Evolutionary conservation across 2,888 invertebrate genomes (phyloP).

Genomic region (Agonopterix alstromeriana): DNA sequence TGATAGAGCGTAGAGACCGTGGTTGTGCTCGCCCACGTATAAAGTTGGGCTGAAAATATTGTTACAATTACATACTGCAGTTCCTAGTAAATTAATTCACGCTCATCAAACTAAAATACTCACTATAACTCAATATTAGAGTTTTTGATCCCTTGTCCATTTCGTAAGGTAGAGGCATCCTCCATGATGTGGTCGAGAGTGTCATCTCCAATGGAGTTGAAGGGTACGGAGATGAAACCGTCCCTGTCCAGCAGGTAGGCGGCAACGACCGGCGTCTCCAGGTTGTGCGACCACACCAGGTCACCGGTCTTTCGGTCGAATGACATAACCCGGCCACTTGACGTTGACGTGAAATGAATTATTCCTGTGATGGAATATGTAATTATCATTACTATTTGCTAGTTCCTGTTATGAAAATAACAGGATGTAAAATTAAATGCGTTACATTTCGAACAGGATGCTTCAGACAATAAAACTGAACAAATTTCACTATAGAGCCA

Average conservation of each 20-base stretch:
- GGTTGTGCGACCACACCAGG: conserved; percentile 90
- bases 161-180: conserved; percentile 70
- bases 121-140: conserved; percentile 79
- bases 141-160: conserved; percentile 76
- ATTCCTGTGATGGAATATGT: conserved; percentile 77
- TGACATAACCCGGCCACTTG: conserved; percentile 90
- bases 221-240: conserved; percentile 89
- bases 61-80: conserved; percentile 4
- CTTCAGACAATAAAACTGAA: too few relatives aligned
- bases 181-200: conserved; percentile 84
- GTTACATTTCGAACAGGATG: too few relatives aligned
- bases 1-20: conserved; percentile 94
- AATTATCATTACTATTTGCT: conserved; percentile 5
- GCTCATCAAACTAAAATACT: conserved; percentile 30
- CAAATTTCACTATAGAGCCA: too few relatives aligned
- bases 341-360: conserved; percentile 93
- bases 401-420: too few relatives aligned
- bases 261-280: conserved; percentile 93
- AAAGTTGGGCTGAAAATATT: conserved; percentile 85
- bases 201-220: conserved; percentile 92
- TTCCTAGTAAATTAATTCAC: not conserved
- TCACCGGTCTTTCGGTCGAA: conserved; percentile 88
- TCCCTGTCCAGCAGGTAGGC: conserved; percentile 87
- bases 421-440: too few relatives aligned
- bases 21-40: conserved; percentile 91